Evolutionary conservation across 2,797 vertebrate genomes (phyloP).

Genomic region (Masticophis lateralis): DNA sequence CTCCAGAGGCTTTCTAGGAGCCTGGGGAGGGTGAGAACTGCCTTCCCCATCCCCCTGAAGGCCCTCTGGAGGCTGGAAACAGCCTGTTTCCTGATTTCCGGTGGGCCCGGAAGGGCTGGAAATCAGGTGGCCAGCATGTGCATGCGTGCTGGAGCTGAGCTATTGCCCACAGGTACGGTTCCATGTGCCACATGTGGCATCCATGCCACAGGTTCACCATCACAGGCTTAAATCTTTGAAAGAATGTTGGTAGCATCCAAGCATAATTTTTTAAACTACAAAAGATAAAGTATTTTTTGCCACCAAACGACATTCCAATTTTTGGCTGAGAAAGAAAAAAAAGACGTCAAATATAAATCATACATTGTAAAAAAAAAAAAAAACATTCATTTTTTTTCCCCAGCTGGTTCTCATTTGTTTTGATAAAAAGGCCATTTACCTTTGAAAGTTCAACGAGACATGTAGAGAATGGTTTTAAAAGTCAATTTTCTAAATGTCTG

Average conservation of each 20-base stretch:
- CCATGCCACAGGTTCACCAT: too few relatives aligned
- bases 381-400: background rate
- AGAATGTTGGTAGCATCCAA: background rate
- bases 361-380: background rate
- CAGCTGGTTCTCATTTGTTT: background rate
- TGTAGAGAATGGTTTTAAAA: background rate
- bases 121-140: too few relatives aligned
- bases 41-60: too few relatives aligned
- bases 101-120: too few relatives aligned
- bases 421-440: background rate
- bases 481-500: background rate
- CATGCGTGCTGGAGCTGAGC: too few relatives aligned
- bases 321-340: background rate
- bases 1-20: too few relatives aligned
- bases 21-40: too few relatives aligned
- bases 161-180: too few relatives aligned
- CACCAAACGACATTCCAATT: background rate
- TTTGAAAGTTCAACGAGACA: background rate
- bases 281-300: background rate
- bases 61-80: too few relatives aligned
- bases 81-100: too few relatives aligned
- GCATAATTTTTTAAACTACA: background rate
- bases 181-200: too few relatives aligned
- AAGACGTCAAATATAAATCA: background rate
- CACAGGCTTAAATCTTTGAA: background rate